Percentiles rank a stretch among this genome's conserved stretches.
phyloP scores from a whole-genome alignment of 2,113 vertebrate genomes.

The Glaucomys volans region DNA sequence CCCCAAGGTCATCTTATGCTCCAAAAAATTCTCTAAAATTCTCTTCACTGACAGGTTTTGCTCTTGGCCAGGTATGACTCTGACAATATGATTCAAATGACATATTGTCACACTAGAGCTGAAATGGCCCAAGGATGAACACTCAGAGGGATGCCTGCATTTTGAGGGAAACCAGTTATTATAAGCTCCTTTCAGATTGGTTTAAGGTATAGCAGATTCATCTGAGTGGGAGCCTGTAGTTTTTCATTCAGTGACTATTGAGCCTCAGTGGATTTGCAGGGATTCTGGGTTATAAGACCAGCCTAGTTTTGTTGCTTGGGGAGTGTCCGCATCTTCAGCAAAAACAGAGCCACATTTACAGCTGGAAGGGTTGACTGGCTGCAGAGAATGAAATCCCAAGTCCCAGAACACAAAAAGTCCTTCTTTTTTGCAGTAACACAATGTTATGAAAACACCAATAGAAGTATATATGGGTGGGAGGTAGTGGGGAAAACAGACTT shows the following conservation, averaged over 20 bases:
- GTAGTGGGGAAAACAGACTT: background rate
- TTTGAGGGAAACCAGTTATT: background rate
- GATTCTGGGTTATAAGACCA: background rate
- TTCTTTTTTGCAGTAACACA: background rate
- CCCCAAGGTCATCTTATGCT: background rate
- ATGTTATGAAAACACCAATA: background rate
- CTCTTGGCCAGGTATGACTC: background rate
- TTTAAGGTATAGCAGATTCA: background rate
- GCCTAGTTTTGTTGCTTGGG: background rate
- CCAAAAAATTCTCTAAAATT: background rate
- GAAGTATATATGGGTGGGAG: background rate
- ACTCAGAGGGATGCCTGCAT: background rate
- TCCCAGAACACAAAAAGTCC: background rate
- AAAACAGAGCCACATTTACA: background rate
- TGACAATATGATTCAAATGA: background rate
- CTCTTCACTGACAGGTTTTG: background rate
- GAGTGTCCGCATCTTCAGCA: background rate
- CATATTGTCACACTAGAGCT: background rate
- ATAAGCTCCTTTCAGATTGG: background rate
- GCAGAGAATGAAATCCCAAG: background rate
- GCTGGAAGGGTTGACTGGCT: background rate
- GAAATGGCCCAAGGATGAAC: background rate
- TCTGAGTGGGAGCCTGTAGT: background rate
- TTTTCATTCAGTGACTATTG: background rate
- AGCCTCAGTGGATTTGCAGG: background rate